Percentiles rank a stretch among this genome's conserved stretches.
Conservation (phyloP, 2,113 vertebrate genomes). For the Acrocephalus arundinaceus region DNA sequence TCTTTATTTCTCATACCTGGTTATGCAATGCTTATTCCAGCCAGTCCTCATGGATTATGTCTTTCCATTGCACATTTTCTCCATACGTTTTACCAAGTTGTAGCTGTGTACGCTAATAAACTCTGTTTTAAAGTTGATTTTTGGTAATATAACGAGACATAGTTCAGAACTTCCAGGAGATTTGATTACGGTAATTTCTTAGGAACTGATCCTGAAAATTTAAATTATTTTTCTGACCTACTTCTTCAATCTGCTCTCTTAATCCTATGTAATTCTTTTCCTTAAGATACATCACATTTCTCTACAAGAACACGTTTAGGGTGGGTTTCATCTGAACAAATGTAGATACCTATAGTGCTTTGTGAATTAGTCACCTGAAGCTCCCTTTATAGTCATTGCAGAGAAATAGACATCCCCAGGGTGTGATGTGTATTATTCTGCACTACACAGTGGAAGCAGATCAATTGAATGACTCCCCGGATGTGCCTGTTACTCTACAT, state of each 20-base stretch:
- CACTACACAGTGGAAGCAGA: background rate
- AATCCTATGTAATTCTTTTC: background rate
- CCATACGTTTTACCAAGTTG: background rate
- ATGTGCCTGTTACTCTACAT: background rate
- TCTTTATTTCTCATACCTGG: background rate
- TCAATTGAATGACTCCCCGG: background rate
- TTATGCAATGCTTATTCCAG: background rate
- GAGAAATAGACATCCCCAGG: background rate
- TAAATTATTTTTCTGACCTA: background rate
- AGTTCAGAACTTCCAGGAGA: background rate
- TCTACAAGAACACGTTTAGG: background rate
- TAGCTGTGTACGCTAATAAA: background rate
- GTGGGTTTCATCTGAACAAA: background rate
- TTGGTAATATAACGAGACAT: background rate
- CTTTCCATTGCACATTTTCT: background rate
- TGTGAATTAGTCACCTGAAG: background rate
- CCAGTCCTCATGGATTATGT: background rate
- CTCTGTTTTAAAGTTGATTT: background rate
- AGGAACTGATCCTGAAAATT: background rate
- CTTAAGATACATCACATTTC: background rate
- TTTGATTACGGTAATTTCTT: background rate
- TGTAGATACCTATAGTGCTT: background rate
- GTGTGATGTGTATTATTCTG: background rate
- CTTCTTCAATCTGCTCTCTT: background rate
- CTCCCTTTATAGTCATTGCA: background rate